Percentiles rank a stretch among this genome's conserved stretches.
Evolutionary conservation across 2,888 invertebrate genomes (phyloP).

Genomic region (Nudaria mundana): DNA sequence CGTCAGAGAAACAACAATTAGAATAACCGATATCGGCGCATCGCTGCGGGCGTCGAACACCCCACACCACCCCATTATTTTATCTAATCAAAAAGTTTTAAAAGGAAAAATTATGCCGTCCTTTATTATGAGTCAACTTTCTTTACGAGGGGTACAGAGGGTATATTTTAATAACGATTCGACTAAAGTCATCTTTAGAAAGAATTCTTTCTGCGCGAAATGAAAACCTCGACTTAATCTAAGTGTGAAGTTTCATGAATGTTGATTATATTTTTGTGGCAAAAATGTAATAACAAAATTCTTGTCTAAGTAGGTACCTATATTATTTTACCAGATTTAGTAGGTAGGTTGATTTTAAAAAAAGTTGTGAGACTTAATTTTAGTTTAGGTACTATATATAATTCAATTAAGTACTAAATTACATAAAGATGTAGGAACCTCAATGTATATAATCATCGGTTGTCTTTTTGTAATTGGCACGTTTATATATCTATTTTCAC

Average conservation of each 20-base stretch:
- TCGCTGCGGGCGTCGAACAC: conserved; percentile 63
- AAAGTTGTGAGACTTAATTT: too few species aligned
- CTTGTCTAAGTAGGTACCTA: conserved; percentile 5
- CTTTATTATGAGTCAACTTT: conserved; percentile 81
- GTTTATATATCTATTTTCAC: too few species aligned
- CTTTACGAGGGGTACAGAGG: conserved; percentile 70
- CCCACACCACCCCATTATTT: conserved; percentile 78
- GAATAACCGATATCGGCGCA: conserved; percentile 76
- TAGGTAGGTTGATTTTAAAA: neutral
- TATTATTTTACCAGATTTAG: too few species aligned
- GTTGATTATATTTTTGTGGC: conserved; percentile 29
- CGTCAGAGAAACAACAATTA: conserved; percentile 74
- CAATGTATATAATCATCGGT: too few species aligned
- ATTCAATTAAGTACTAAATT: too few species aligned
- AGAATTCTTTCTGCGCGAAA: conserved; percentile 47
- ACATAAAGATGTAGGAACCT: too few species aligned
- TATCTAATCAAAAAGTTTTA: conserved; percentile 83
- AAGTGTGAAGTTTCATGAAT: conserved; percentile 45
- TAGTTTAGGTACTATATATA: too few species aligned
- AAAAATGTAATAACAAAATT: conserved; percentile 20
- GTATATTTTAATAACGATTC: conserved; percentile 79
- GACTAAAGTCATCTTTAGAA: conserved; percentile 57
- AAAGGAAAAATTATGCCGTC: conserved; percentile 81
- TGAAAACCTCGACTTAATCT: conserved; percentile 46
- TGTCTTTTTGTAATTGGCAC: too few species aligned